Base-by-base conservation (phyloP, 2,888 invertebrate species). In the Belgica antarctica region DNA sequence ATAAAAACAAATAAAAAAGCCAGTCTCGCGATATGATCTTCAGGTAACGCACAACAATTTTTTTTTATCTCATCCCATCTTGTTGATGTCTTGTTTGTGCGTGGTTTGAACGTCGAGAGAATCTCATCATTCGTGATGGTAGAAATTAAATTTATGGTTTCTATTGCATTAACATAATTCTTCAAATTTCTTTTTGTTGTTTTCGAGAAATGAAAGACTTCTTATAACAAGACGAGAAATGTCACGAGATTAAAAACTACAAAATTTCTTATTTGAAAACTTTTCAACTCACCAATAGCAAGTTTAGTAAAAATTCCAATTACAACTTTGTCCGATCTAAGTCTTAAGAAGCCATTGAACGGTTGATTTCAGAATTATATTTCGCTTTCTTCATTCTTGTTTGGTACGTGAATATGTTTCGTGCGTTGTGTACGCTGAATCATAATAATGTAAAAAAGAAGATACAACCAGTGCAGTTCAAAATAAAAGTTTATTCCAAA, bases 61-160 rank as follows among this genome's bases (percentile, higher is more conserved):
- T 15, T 27, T 27, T 59, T 59, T 59, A 59, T 59, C 59, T 59
- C 59, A 59, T 22, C 19, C 41, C 28, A 34, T 34, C 62, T 62
- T 62, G 62, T 62, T 62, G 62, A 62, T 62, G 62, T 62, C 41
- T 36, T 62, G 62, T 62, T 62, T 62, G 62, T 62, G 24, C 36
- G 62, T 36, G 27, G 36, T 34, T 24, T 65, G n/a, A 59, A 19
- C 5, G 8, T 12, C 59, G n/a, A 68, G n/a, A 25, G 19, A 52
- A 31, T 28, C 68, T 52, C 68, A 68, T 46, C 68, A 57, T 46
- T 25, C 59, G 65, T 65, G 25, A 27, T 24, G 68, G 47, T n/a
- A 34, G 31, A 68, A 66, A 68, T 57, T 68, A 68, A 68, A 68
- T 68, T 68, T 68, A 68, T 68, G 47, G 52, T 68, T 57, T 68